phyloP scores from a whole-genome alignment of 2,888 invertebrate genomes.

The Tachina fera region DNA sequence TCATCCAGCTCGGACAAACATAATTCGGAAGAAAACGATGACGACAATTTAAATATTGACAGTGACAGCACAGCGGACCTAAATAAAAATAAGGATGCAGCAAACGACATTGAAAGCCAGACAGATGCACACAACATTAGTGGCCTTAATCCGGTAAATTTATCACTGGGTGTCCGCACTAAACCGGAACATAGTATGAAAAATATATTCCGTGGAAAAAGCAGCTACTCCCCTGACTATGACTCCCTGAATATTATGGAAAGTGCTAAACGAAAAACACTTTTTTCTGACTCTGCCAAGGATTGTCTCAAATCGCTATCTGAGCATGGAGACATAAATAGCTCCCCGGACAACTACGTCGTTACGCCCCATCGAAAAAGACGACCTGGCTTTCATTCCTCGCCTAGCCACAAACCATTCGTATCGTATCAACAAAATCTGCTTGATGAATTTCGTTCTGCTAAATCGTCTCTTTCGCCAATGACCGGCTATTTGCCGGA shows the following conservation, averaged over 20 bases:
- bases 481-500: conserved; percentile 85
- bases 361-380: conserved; percentile 94
- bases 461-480: conserved; percentile 88
- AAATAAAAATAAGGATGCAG: conserved; percentile 55
- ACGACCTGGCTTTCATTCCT: conserved; percentile 93
- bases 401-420: conserved; percentile 93
- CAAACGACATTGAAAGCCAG: conserved; percentile 55
- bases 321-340: conserved; percentile 88
- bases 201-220: conserved; percentile 73
- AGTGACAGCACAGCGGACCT: conserved; percentile 67
- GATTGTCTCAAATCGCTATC: conserved; percentile 85
- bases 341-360: conserved; percentile 92
- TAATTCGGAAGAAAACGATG: conserved; percentile 60
- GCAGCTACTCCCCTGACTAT: conserved; percentile 71
- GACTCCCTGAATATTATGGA: conserved; percentile 71
- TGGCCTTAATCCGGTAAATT: conserved; percentile 90
- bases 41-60: conserved; percentile 68
- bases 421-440: conserved; percentile 91
- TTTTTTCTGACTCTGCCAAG: conserved; percentile 85
- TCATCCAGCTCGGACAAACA: conserved; percentile 61
- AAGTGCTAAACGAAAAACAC: conserved; percentile 76
- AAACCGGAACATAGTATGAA: conserved; percentile 83
- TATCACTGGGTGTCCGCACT: conserved; percentile 86
- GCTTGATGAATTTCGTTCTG: conserved; percentile 88
- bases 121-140: conserved; percentile 59